Percentiles rank a stretch among this genome's conserved stretches.
phyloP scores from a whole-genome alignment of 2,113 vertebrate genomes.

The human (Homo sapiens) region DNA sequence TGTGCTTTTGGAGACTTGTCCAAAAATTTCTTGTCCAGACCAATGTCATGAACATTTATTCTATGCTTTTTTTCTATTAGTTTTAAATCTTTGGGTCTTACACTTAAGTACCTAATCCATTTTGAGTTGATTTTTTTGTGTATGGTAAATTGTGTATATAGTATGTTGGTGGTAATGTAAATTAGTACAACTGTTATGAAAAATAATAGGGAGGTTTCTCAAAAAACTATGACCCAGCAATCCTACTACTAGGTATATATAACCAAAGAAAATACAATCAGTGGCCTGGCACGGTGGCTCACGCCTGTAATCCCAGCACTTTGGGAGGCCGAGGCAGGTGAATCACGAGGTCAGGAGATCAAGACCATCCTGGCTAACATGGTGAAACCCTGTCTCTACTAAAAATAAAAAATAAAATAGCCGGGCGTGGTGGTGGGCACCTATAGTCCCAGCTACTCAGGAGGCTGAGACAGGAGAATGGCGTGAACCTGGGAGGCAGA shows the following conservation, averaged over 20 bases:
- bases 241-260: neutral
- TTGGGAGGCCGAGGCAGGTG: too few relatives aligned
- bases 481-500: too few relatives aligned
- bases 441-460: too few relatives aligned
- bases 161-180: neutral
- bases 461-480: too few relatives aligned
- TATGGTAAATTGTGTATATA: neutral
- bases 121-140: neutral
- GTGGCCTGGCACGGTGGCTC: too few relatives aligned
- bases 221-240: neutral
- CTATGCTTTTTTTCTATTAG: neutral
- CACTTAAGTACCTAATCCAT: neutral
- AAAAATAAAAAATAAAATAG: too few relatives aligned
- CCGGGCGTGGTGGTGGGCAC: too few relatives aligned
- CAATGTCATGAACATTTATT: neutral
- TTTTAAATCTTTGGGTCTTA: neutral
- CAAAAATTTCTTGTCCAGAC: neutral
- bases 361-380: too few relatives aligned
- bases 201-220: neutral
- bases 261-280: neutral
- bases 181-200: neutral
- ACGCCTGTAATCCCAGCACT: too few relatives aligned
- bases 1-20: neutral
- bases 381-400: too few relatives aligned
- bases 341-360: too few relatives aligned